Evolutionary conservation across 2,113 vertebrate species (phyloP).

Genomic region (Bos indicus): DNA sequence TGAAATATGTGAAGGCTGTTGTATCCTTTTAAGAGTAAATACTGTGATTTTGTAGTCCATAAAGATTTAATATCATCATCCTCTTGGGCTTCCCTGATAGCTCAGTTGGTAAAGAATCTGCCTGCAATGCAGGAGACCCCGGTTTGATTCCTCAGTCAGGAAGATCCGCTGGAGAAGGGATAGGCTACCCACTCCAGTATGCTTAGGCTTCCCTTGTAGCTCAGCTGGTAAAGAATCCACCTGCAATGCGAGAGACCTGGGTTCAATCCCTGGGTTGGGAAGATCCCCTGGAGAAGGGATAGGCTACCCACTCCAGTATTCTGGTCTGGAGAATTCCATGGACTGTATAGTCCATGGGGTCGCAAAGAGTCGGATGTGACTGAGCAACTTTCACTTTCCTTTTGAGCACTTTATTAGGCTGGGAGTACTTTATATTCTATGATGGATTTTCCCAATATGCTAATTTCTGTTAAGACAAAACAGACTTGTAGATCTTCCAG

Average conservation of each 20-base stretch:
- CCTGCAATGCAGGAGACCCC: not conserved
- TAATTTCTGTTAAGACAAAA: constrained; percentile 23
- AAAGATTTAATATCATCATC: constrained; percentile 14
- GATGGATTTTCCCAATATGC: not conserved
- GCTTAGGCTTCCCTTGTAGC: no score
- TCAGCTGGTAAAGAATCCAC: no score
- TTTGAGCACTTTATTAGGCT: constrained; percentile 19
- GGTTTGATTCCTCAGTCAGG: not conserved
- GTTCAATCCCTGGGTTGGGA: not conserved
- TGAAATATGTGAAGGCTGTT: constrained; percentile 9
- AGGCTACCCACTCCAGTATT: not conserved
- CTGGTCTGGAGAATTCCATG: not conserved
- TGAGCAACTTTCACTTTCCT: not conserved
- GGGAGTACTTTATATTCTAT: not conserved
- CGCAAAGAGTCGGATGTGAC: not conserved
- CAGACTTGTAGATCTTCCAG: not conserved
- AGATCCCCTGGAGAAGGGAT: not conserved
- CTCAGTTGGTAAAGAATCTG: not conserved
- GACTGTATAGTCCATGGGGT: not conserved
- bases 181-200: not conserved
- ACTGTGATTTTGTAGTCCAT: not conserved
- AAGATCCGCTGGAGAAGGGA: not conserved
- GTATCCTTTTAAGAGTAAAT: not conserved
- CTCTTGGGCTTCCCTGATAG: not conserved
- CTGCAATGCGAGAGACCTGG: not conserved